A percentile compares a stretch with the other conserved stretches of the same genome.
Conservation (phyloP, 2,797 vertebrate genomes). For the Galago senegalensis region DNA sequence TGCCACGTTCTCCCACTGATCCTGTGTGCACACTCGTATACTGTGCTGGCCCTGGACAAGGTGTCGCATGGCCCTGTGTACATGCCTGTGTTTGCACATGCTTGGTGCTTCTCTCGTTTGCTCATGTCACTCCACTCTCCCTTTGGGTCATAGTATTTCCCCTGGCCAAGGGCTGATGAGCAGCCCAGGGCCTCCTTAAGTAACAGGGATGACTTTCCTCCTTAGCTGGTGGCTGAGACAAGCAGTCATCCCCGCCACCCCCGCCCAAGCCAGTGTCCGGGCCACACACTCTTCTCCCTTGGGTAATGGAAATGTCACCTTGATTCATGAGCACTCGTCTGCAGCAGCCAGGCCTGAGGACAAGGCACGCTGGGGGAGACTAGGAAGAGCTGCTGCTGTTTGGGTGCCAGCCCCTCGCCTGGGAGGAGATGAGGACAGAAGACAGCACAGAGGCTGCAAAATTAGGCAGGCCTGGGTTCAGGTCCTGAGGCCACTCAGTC, state of each 20-base stretch:
- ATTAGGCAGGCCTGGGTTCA: not conserved
- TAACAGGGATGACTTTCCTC: not conserved
- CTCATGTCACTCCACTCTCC: fast-evolving
- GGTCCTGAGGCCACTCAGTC: fast-evolving
- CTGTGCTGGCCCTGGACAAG: not conserved
- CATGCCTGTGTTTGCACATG: fast-evolving
- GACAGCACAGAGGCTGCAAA: not conserved
- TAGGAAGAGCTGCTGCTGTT: not conserved
- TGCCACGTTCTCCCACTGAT: fast-evolving
- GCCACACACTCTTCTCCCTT: conserved; percentile 76
- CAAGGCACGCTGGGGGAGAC: not conserved
- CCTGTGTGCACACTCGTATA: not conserved
- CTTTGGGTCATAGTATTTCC: fast-evolving
- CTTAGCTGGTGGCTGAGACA: not conserved
- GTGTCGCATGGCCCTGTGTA: not conserved
- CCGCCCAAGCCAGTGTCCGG: not conserved
- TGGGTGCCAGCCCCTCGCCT: not conserved
- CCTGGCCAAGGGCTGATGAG: not conserved
- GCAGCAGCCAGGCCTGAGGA: conserved; percentile 77
- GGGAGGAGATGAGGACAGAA: not conserved
- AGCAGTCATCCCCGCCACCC: fast-evolving
- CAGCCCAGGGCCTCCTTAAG: not conserved
- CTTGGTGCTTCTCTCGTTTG: not conserved
- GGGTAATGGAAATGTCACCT: conserved; percentile 88
- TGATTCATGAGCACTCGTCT: conserved; percentile 86